Evolutionary conservation across 1,140 invertebrate species (phyloP).

Genomic region (Thaumatotibia leucotreta): DNA sequence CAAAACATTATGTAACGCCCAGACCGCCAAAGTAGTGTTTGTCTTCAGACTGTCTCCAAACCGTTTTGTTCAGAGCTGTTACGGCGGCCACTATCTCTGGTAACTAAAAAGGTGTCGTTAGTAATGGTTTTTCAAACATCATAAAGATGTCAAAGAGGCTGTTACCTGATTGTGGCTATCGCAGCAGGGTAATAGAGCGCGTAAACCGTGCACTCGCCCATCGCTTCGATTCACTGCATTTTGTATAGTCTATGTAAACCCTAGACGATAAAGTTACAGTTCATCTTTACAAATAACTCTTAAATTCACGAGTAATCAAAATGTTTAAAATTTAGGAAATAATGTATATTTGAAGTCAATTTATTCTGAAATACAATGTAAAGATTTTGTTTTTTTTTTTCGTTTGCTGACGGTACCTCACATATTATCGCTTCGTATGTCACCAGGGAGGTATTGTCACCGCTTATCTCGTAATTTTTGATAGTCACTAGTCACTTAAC

Average conservation of each 20-base stretch:
- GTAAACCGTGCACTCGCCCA: conserved; percentile 19
- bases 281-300: not conserved
- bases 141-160: conserved; percentile 71
- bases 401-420: conserved; percentile 47
- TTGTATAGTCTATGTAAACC: not conserved
- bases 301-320: not conserved
- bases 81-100: conserved; percentile 50
- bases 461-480: conserved; percentile 73
- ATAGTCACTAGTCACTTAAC: conserved; percentile 73
- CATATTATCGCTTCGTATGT: conserved; percentile 74
- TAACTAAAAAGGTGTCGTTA: conserved; percentile 76
- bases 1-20: not conserved
- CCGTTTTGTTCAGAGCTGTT: conserved; percentile 45
- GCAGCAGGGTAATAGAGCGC: conserved; percentile 53
- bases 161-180: conserved; percentile 71
- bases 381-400: not conserved
- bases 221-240: not conserved
- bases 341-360: not conserved
- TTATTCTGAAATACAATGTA: not conserved
- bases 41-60: conserved; percentile 29
- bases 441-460: conserved; percentile 58
- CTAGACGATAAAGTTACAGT: not conserved
- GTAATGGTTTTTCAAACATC: conserved; percentile 74
- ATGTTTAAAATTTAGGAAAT: not conserved
- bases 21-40: conserved; percentile 9